Conservation (phyloP, 2,113 vertebrate species). For the Microtus richardsoni region DNA sequence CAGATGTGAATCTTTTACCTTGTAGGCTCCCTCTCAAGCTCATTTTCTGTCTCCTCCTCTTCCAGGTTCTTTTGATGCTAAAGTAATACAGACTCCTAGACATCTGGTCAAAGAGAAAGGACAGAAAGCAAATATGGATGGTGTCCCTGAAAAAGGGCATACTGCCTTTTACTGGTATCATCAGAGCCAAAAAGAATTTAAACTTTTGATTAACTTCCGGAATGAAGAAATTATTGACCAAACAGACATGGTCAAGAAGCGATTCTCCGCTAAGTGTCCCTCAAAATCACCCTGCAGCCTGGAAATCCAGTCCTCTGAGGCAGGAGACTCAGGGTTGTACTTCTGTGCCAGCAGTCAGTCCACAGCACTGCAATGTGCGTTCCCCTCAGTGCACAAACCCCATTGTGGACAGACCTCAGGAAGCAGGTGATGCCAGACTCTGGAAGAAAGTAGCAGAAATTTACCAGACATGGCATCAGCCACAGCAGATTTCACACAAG, state of each 20-base stretch:
- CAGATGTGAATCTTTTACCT: background rate
- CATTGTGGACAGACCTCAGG: background rate
- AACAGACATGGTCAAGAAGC: background rate
- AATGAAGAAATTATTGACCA: background rate
- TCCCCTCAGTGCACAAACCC: constrained; percentile 18
- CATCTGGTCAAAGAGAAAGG: constrained; percentile 33
- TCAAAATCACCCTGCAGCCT: background rate
- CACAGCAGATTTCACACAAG: no score
- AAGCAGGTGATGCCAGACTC: background rate
- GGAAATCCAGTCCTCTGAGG: background rate
- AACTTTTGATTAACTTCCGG: constrained; percentile 42
- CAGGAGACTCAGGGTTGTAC: background rate
- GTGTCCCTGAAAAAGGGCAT: background rate
- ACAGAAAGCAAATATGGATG: background rate
- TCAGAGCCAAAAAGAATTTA: background rate
- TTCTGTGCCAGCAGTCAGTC: constrained; percentile 28
- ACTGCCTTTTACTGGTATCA: constrained; percentile 30
- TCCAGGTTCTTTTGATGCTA: background rate
- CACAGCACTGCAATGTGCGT: background rate
- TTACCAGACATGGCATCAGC: background rate
- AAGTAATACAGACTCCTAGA: constrained; percentile 35
- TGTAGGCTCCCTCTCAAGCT: background rate
- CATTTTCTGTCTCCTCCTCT: background rate
- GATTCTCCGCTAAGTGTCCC: background rate
- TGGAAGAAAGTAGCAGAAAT: background rate